These are phyloP conservation scores for Allolobophora icterica DNA, from an alignment of 2,888 invertebrate genomes.

Conservation along the genomic window DNA sequence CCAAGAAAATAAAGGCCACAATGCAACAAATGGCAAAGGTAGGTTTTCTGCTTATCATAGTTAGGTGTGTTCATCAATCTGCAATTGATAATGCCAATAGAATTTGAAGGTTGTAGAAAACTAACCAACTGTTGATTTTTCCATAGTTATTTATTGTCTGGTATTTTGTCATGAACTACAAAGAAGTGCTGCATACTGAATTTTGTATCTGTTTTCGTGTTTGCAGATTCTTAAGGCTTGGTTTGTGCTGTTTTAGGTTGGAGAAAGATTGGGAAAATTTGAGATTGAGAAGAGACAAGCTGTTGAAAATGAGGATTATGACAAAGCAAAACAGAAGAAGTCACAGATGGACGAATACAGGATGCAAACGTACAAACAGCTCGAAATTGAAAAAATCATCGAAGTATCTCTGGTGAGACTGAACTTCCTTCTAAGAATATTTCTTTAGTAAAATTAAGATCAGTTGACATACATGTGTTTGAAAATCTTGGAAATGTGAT, in stretches of 20 bases:
- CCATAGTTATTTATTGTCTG: background rate
- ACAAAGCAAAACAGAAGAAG: slow-evolving; percentile 85
- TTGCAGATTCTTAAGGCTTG: background rate
- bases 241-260: slow-evolving; percentile 70
- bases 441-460: background rate
- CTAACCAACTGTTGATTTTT: background rate
- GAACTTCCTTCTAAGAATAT: background rate
- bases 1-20: slow-evolving; percentile 85
- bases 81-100: background rate
- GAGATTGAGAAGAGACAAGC: slow-evolving; percentile 90
- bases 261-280: slow-evolving; percentile 87
- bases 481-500: background rate
- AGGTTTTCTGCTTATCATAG: slow-evolving; percentile 24
- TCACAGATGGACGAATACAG: slow-evolving; percentile 86
- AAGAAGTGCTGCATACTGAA: background rate
- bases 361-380: slow-evolving; percentile 73
- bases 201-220: background rate
- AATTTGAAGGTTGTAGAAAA: background rate
- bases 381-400: slow-evolving; percentile 79
- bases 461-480: background rate
- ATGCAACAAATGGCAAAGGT: slow-evolving; percentile 79
- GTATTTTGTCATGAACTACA: background rate
- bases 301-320: slow-evolving; percentile 87
- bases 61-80: background rate
- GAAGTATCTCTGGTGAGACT: slow-evolving; percentile 77